Conservation (phyloP, 2,113 vertebrate genomes). For the Peucedramus taeniatus region DNA sequence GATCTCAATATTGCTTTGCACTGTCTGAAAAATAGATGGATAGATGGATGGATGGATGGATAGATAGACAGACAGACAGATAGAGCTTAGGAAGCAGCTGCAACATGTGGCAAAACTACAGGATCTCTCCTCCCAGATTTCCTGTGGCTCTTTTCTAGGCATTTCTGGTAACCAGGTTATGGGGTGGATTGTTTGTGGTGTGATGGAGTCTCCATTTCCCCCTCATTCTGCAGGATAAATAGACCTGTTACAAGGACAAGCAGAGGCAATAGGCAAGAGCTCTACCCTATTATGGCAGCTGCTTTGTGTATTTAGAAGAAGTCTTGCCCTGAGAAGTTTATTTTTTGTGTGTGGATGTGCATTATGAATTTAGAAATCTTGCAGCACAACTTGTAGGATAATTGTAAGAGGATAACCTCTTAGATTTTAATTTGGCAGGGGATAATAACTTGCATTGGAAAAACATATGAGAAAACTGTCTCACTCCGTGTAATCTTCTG, state of each 20-base stretch:
- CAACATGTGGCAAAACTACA: background rate
- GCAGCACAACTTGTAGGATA: background rate
- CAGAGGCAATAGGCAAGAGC: background rate
- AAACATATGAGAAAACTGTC: background rate
- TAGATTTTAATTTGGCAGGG: background rate
- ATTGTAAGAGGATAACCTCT: too few species aligned
- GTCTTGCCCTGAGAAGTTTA: background rate
- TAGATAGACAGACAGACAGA: background rate
- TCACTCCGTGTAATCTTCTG: background rate
- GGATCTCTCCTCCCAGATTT: background rate
- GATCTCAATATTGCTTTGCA: background rate
- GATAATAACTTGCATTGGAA: background rate
- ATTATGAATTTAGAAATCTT: background rate
- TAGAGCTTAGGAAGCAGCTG: background rate
- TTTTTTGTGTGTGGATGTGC: background rate
- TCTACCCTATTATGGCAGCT: background rate
- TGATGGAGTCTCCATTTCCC: background rate
- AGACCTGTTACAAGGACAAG: background rate
- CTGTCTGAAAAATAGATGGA: background rate
- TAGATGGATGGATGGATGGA: background rate
- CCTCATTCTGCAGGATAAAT: background rate
- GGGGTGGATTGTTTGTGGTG: background rate
- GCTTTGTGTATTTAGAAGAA: background rate
- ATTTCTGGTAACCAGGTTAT: background rate
- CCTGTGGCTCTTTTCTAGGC: background rate